phyloP scores from a whole-genome alignment of 2,113 vertebrate species.

The Phalacrocorax pelagicus region DNA sequence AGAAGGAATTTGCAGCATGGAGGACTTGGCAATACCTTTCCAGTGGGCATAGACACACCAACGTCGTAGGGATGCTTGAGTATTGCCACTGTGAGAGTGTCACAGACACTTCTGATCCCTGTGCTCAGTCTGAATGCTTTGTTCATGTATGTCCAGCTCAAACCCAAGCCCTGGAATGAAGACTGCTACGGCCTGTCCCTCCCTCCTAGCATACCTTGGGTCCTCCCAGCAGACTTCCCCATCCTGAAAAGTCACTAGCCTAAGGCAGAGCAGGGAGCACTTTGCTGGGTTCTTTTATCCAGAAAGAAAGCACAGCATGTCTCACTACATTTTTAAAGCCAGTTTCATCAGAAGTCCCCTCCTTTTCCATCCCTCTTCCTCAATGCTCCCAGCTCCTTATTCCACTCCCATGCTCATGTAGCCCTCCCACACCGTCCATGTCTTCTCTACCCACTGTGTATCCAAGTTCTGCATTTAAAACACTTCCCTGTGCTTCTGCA shows the following conservation, averaged over 20 bases:
- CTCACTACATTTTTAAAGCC: background rate
- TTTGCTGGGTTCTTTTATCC: background rate
- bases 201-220: background rate
- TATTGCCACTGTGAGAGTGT: background rate
- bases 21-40: background rate
- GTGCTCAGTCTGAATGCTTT: background rate
- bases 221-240: background rate
- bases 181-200: background rate
- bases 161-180: background rate
- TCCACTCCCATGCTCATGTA: background rate
- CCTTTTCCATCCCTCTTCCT: background rate
- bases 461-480: background rate
- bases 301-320: background rate
- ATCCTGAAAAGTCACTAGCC: background rate
- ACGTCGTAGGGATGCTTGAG: fast-evolving
- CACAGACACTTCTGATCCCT: background rate
- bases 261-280: background rate
- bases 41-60: background rate
- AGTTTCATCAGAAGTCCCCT: background rate
- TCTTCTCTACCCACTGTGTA: background rate
- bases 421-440: background rate
- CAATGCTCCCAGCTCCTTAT: background rate
- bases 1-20: background rate
- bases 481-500: background rate
- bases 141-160: background rate